Evolutionary conservation across 2,113 vertebrate genomes (phyloP).

Genomic region (Polyodon spathula): DNA sequence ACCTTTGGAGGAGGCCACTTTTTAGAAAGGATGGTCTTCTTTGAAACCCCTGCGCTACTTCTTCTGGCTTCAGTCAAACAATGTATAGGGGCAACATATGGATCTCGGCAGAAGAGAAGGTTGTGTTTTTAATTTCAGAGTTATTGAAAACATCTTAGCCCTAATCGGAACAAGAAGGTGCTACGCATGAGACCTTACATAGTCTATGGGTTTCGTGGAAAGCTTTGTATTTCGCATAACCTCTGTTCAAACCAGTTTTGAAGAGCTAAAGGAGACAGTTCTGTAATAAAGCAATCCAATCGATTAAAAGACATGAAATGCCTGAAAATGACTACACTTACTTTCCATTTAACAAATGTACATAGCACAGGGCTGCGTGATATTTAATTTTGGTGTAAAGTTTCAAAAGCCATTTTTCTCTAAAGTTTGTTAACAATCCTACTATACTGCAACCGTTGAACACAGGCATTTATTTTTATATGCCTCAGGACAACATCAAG

Average conservation of each 20-base stretch:
- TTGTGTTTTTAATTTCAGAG: background rate
- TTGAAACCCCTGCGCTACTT: background rate
- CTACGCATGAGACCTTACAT: background rate
- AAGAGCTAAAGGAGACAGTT: background rate
- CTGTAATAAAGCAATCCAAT: background rate
- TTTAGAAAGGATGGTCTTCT: background rate
- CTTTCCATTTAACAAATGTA: too few relatives aligned
- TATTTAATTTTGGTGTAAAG: too few relatives aligned
- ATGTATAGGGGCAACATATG: background rate
- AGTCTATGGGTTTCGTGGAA: background rate
- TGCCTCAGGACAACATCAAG: too few relatives aligned
- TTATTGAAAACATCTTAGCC: conserved; percentile 5
- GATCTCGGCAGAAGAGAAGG: background rate
- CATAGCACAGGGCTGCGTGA: too few relatives aligned
- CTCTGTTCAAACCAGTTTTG: background rate
- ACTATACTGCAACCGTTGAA: too few relatives aligned
- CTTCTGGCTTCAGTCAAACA: background rate
- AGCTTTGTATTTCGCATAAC: background rate
- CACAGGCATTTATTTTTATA: too few relatives aligned
- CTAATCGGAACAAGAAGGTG: background rate
- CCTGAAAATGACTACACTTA: too few relatives aligned
- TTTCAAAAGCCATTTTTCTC: too few relatives aligned
- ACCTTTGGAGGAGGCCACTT: too few relatives aligned
- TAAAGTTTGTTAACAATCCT: too few relatives aligned
- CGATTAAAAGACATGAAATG: too few relatives aligned